Percentiles rank a stretch among this genome's conserved stretches.
Conservation (phyloP, 2,888 invertebrate genomes). For the Lutraria lutraria region DNA sequence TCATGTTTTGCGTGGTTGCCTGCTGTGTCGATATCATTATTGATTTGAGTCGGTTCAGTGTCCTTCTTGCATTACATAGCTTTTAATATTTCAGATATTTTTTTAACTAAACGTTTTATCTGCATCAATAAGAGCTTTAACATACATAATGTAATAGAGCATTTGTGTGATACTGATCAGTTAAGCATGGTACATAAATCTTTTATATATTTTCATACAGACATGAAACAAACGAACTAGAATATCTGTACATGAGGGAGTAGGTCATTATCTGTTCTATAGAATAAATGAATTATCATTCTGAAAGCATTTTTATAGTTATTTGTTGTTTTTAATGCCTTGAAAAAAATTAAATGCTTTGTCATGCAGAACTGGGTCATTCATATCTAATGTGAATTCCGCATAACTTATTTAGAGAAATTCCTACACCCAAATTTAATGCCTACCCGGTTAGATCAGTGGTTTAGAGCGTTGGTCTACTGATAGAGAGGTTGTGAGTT, state of each 20-base stretch:
- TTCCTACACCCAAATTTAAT: too few relatives aligned
- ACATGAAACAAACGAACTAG: not conserved
- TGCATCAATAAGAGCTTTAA: not conserved
- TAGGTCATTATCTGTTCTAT: not conserved
- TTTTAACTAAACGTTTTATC: not conserved
- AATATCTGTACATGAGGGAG: not conserved
- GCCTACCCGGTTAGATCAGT: too few relatives aligned
- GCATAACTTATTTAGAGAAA: too few relatives aligned
- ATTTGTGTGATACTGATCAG: not conserved
- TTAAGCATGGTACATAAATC: conserved; percentile 4
- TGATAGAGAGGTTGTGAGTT: too few relatives aligned
- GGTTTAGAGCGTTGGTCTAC: too few relatives aligned
- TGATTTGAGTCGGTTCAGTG: not conserved
- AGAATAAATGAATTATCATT: not conserved
- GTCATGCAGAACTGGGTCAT: not conserved
- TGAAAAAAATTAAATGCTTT: not conserved
- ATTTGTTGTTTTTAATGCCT: not conserved
- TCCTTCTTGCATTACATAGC: not conserved
- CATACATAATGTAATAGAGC: conserved; percentile 12
- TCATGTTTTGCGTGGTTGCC: not conserved
- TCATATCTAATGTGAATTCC: too few relatives aligned
- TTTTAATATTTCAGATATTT: conserved; percentile 2
- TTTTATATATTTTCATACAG: not conserved
- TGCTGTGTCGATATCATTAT: not conserved
- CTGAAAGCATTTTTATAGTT: not conserved